Evolutionary conservation across 2,797 vertebrate species (phyloP), one percentile per base, ranked within the genome.

Genomic region (Agapornis canus): DNA sequence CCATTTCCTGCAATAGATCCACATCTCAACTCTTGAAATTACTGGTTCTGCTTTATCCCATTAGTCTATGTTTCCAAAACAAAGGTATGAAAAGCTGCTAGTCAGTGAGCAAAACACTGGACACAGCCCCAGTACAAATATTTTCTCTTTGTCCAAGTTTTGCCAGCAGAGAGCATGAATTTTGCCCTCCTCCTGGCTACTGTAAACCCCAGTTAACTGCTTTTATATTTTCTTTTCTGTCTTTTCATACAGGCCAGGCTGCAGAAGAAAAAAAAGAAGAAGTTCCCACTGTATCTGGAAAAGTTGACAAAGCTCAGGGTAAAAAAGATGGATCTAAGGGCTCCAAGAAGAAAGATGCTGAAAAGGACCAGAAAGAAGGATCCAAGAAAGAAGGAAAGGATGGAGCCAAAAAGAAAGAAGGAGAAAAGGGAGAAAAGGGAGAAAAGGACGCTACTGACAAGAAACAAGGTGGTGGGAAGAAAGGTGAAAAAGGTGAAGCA

Each of bases 251-350:
- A 98, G 98, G 98, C 70, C 98, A 97, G 13, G 98, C 1, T 6
- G 7, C 90, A 47, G 66, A 94, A 85, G 49, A 95, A 77, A 94
- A 98, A 97, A 94, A 96, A 86, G 79, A 96, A 22, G 98, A 98
- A 17, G 91, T 98, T 56, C 86, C 97, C 22, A 98, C 97, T 0
- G 98, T 99, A 3, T 98, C 99, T 0, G 98, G 98, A 29, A 99
- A 99, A 93, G 98, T 99, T 75, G 98, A 99, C 5, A 98, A 64
- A 3, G 97, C 98, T 8, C 98, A 94, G 22, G 97, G 92, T 15
- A 98, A 98, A 69, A 98, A 98, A 91, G 98, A 98, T 5, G 97
- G 92, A 21, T 79, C 93, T 35, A 97, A 97, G 52, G 73, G 5
- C 9, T 81, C 90, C 48, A 97, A 97, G 76, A 97, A 97, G 84